A percentile compares a stretch with the other conserved stretches of the same genome.
Conservation (phyloP, 1,140 invertebrate species). For the Pararge aegeria region DNA sequence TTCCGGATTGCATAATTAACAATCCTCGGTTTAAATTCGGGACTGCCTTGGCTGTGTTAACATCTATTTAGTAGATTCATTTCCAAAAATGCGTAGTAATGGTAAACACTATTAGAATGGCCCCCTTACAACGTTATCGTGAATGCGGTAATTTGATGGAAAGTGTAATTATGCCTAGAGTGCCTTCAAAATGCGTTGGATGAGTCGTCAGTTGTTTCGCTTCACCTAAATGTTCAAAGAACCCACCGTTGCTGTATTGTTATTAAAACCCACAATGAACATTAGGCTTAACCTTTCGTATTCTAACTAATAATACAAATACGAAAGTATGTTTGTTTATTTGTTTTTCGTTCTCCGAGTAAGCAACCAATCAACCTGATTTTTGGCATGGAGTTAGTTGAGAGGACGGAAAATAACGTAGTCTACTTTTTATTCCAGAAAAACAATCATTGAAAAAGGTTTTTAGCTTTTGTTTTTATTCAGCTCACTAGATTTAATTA, state of each 20-base stretch:
- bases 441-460: too few species aligned
- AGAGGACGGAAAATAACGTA: too few species aligned
- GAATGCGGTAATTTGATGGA: conserved; percentile 32
- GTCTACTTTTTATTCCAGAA: too few species aligned
- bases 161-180: conserved; percentile 33
- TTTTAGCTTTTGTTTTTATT: too few species aligned
- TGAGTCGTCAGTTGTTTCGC: conserved; percentile 26
- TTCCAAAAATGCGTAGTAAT: conserved; percentile 11
- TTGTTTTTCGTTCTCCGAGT: too few species aligned
- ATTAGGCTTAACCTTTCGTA: too few species aligned
- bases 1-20: too few species aligned
- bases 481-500: too few species aligned
- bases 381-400: too few species aligned
- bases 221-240: conserved; percentile 14
- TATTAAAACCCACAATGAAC: not conserved
- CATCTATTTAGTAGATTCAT: not conserved
- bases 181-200: conserved; percentile 27
- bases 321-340: too few species aligned
- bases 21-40: not conserved
- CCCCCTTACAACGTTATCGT: conserved; percentile 16
- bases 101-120: conserved; percentile 16
- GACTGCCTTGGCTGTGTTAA: not conserved
- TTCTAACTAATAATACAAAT: too few species aligned
- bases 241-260: not conserved
- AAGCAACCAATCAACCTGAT: too few species aligned